These are phyloP conservation scores for Tiliacea aurago DNA, from an alignment of 2,888 invertebrate genomes.

Conservation along the genomic window DNA sequence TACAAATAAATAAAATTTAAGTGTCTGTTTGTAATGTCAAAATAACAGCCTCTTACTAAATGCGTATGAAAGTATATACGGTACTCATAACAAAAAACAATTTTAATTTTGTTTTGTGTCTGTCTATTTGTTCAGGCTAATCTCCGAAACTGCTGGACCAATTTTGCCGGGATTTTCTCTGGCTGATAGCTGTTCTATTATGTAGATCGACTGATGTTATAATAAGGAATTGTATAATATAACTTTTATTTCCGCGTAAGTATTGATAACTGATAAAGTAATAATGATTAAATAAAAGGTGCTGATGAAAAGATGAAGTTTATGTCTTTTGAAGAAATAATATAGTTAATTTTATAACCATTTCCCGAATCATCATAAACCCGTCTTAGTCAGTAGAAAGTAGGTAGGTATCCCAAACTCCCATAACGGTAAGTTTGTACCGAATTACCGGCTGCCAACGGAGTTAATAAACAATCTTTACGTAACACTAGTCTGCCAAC, in stretches of 20 bases:
- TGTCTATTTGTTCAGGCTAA: no score
- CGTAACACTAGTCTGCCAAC: not conserved
- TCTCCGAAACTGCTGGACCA: no score
- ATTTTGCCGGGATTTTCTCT: no score
- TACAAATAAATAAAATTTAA: no score
- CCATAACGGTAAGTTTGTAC: not conserved
- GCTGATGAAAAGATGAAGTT: not conserved
- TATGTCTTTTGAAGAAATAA: not conserved
- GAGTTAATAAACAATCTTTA: not conserved
- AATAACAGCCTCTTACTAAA: no score
- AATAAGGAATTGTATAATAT: no score
- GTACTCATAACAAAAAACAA: no score
- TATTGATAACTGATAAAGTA: not conserved
- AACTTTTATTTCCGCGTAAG: not conserved
- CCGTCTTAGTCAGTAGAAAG: constrained; percentile 1
- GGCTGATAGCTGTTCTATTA: no score
- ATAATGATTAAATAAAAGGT: not conserved
- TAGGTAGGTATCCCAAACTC: not conserved
- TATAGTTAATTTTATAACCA: not conserved
- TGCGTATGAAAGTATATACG: no score
- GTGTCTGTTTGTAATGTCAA: no score
- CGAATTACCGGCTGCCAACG: not conserved
- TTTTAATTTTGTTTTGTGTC: no score
- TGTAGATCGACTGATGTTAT: no score
- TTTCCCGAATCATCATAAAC: not conserved